Evolutionary conservation across 2,113 vertebrate genomes (phyloP).

Genomic region (Capreolus pygargus): DNA sequence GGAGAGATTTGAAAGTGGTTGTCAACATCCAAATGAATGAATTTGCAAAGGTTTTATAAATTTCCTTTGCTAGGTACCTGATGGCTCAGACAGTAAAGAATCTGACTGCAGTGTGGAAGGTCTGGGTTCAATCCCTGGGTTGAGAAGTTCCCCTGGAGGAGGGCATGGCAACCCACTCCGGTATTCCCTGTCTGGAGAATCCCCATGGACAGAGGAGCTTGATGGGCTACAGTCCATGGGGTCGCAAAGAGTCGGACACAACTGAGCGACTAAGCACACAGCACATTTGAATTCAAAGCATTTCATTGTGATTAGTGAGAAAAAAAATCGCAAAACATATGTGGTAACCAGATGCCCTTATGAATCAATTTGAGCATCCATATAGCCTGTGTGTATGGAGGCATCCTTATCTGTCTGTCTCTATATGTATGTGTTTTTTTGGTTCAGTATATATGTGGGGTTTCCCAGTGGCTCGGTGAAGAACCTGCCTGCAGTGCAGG

Average conservation of each 20-base stretch:
- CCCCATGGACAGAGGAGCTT: not conserved
- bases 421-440: not conserved
- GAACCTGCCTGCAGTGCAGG: not conserved
- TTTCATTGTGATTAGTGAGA: slow-evolving; percentile 2
- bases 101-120: not conserved
- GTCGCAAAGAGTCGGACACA: not conserved
- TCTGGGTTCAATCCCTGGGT: not conserved
- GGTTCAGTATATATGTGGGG: not conserved
- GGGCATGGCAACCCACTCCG: not conserved
- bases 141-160: not conserved
- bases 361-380: not conserved
- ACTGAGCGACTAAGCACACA: not conserved
- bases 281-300: not conserved
- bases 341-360: not conserved
- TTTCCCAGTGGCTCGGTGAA: not conserved
- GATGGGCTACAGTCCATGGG: not conserved
- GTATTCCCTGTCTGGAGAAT: not conserved
- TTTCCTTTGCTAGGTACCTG: not conserved
- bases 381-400: not conserved
- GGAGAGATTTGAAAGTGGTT: not conserved
- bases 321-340: not conserved
- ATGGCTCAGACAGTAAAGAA: not conserved
- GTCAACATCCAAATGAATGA: not conserved
- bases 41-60: not conserved
- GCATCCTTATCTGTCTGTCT: not conserved